Conservation (phyloP, 2,797 vertebrate genomes). For the Girardinus metallicus region DNA sequence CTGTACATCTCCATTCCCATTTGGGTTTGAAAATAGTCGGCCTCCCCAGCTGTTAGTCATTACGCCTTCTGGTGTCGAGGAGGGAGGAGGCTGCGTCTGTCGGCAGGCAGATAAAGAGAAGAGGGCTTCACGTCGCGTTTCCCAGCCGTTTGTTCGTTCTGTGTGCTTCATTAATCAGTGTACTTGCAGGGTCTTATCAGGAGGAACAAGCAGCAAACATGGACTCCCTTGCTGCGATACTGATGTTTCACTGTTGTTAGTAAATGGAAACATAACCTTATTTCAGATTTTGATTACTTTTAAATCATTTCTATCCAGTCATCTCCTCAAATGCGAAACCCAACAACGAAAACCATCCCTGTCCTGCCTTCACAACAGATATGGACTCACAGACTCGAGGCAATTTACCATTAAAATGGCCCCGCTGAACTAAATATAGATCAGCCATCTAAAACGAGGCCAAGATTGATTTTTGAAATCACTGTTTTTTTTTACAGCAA, state of each 20-base stretch:
- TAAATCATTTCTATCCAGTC: not conserved
- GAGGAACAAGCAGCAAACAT: slow-evolving; percentile 18
- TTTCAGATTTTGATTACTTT: slow-evolving; percentile 13
- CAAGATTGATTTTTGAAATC: not conserved
- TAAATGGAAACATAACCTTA: slow-evolving; percentile 16
- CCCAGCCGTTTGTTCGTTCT: slow-evolving; percentile 10
- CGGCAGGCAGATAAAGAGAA: slow-evolving; percentile 61
- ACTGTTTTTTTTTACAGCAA: not conserved
- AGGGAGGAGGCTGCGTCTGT: slow-evolving; percentile 56
- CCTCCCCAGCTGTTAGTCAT: slow-evolving; percentile 75
- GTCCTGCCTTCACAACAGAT: not conserved
- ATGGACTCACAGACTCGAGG: not conserved
- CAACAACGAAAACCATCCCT: not conserved
- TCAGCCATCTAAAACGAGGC: not conserved
- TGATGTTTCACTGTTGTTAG: slow-evolving; percentile 24
- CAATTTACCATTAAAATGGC: not conserved
- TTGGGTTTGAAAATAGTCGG: slow-evolving; percentile 69
- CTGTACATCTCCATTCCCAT: slow-evolving; percentile 65
- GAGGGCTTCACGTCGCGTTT: slow-evolving; percentile 29
- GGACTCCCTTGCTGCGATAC: slow-evolving; percentile 20
- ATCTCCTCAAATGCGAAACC: not conserved
- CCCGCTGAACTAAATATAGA: not conserved
- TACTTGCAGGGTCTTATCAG: slow-evolving; percentile 27
- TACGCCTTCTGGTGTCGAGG: slow-evolving; percentile 43
- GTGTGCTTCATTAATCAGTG: slow-evolving; percentile 47